Percentiles rank a stretch among this genome's conserved stretches.
Evolutionary conservation across 2,113 vertebrate species (phyloP).

Genomic region (Aramus guarauna): DNA sequence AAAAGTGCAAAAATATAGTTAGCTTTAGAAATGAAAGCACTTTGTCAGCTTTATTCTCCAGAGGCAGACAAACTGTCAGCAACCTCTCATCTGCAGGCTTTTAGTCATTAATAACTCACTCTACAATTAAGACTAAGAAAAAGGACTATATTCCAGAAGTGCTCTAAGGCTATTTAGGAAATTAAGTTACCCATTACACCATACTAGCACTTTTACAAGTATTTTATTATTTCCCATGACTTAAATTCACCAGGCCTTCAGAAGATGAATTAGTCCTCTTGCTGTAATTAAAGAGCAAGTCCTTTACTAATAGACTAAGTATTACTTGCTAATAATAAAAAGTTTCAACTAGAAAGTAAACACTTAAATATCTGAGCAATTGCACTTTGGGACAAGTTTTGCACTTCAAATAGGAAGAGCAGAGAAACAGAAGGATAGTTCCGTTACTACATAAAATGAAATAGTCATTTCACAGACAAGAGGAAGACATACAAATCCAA

Average conservation of each 20-base stretch:
- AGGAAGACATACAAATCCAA: not conserved
- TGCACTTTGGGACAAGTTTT: not conserved
- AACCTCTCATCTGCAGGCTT: not conserved
- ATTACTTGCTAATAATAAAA: not conserved
- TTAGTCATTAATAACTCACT: not conserved
- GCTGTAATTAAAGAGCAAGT: not conserved
- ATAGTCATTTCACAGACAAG: not conserved
- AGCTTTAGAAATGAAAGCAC: not conserved
- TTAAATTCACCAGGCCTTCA: not conserved
- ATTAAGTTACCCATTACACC: not conserved
- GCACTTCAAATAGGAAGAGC: not conserved
- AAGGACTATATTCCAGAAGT: not conserved
- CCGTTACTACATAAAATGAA: not conserved
- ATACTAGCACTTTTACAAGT: not conserved
- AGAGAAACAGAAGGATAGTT: not conserved
- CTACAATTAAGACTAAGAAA: not conserved
- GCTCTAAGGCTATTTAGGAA: not conserved
- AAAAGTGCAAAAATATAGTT: not conserved
- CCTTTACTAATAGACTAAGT: not conserved
- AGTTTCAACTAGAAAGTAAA: not conserved
- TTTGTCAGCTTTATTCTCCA: not conserved
- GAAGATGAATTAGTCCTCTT: not conserved
- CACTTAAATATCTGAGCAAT: not conserved
- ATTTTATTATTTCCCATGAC: not conserved
- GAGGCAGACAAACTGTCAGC: not conserved